Conservation (phyloP, 2,797 vertebrate species). For the Sarcoramphus papa region DNA sequence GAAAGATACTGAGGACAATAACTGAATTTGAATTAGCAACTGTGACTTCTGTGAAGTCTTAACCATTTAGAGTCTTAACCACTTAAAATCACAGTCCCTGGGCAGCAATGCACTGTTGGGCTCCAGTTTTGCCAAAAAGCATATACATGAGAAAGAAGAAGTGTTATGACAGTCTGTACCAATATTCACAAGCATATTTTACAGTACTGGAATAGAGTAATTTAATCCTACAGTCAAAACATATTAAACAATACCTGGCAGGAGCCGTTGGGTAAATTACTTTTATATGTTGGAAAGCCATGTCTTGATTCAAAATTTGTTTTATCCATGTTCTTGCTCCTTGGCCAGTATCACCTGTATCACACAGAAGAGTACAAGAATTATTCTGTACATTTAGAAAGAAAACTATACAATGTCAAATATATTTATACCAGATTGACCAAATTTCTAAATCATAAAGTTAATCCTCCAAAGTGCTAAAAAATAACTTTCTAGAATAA, state of each 20-base stretch:
- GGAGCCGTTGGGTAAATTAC: conserved; percentile 89
- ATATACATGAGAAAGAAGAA: not conserved
- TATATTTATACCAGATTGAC: not conserved
- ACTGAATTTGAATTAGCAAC: not conserved
- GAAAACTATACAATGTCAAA: not conserved
- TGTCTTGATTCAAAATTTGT: conserved; percentile 79
- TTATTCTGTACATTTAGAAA: not conserved
- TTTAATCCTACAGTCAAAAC: not conserved
- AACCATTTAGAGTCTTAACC: not conserved
- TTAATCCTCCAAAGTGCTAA: not conserved
- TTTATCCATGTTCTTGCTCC: conserved; percentile 83
- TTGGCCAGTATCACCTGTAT: conserved; percentile 83
- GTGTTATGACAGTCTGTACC: not conserved
- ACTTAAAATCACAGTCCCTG: not conserved
- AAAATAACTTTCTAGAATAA: not conserved
- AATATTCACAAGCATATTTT: not conserved
- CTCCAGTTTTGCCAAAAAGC: not conserved
- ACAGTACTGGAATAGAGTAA: not conserved
- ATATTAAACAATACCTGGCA: conserved; percentile 72
- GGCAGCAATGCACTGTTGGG: not conserved
- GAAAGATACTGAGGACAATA: not conserved
- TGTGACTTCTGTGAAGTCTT: not conserved
- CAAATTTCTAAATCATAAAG: not conserved
- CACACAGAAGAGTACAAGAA: not conserved
- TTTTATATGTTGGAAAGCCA: conserved; percentile 85